Conservation (phyloP, 1,140 invertebrate species). For the Drosophila neocordata region DNA sequence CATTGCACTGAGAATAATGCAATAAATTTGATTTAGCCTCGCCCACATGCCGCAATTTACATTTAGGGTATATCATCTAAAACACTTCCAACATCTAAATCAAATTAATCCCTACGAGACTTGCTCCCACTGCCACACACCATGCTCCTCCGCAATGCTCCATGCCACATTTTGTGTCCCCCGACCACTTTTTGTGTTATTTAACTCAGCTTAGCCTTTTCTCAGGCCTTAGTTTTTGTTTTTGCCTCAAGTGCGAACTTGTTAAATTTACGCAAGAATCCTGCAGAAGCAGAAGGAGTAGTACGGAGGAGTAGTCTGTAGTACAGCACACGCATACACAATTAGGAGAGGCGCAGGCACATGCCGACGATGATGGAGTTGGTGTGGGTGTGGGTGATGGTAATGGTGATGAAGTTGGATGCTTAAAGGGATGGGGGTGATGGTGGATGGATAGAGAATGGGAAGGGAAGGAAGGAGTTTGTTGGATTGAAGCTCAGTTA, state of each 20-base stretch:
- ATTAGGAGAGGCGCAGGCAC: constrained; percentile 54
- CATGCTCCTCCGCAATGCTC: constrained; percentile 18
- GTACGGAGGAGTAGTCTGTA: not conserved
- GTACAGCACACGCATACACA: constrained; percentile 75
- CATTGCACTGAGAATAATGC: constrained; percentile 3
- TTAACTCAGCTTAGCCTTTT: constrained; percentile 51
- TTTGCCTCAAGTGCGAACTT: constrained; percentile 73
- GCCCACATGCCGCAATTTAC: constrained; percentile 28
- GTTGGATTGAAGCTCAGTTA: constrained; percentile 57
- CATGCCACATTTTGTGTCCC: constrained; percentile 16
- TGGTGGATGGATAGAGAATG: not conserved
- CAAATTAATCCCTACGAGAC: constrained; percentile 72
- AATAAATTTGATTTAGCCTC: constrained; percentile 3
- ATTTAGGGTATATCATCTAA: constrained; percentile 12
- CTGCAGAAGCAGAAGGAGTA: constrained; percentile 8
- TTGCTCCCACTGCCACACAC: constrained; percentile 24
- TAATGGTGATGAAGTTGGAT: not conserved
- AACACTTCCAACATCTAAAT: constrained; percentile 77
- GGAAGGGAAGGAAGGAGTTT: constrained; percentile 1
- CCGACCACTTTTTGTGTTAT: constrained; percentile 60
- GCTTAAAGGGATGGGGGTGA: not conserved
- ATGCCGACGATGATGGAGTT: not conserved
- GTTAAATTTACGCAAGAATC: constrained; percentile 79
- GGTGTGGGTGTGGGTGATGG: not conserved
- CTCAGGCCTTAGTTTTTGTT: constrained; percentile 29